A percentile compares a stretch with the other conserved stretches of the same genome.
Evolutionary conservation across 92 coral and sea anemone species (phyloP).

Genomic region (Porites lobata): DNA sequence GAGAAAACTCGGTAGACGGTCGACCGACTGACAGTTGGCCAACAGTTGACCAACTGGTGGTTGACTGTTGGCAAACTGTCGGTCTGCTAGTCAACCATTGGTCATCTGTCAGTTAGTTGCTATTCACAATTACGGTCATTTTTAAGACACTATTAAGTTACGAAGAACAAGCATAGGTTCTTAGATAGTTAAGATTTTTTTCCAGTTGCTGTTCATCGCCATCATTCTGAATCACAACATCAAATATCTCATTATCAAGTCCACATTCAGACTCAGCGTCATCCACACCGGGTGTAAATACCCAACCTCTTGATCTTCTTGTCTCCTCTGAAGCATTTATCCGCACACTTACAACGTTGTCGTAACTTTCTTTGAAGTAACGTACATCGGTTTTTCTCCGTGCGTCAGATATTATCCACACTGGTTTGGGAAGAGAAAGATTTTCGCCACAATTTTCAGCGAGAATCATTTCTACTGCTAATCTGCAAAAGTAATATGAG

Average conservation of each 20-base stretch:
- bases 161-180: neutral
- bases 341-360: constrained; percentile 77
- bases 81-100: too few species aligned
- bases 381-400: constrained; percentile 83
- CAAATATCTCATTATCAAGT: constrained; percentile 80
- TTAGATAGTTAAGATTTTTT: neutral
- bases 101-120: too few species aligned
- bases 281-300: constrained; percentile 86
- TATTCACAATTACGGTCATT: too few species aligned
- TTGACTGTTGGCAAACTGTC: too few species aligned
- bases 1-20: too few species aligned
- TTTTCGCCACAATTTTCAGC: neutral
- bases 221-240: constrained; percentile 80
- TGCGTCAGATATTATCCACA: constrained; percentile 95
- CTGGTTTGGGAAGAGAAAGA: constrained; percentile 29
- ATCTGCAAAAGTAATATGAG: constrained; percentile 86
- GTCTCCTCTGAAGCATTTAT: constrained; percentile 78
- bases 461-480: constrained; percentile 77
- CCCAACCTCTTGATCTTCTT: constrained; percentile 89
- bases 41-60: too few species aligned
- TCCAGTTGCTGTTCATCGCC: constrained; percentile 49
- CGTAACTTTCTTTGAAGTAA: constrained; percentile 71
- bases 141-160: neutral
- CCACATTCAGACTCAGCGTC: constrained; percentile 99
- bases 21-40: too few species aligned